Evolutionary conservation across 1,140 invertebrate species (phyloP).

Genomic region (Pseudachorutes palmiensis): DNA sequence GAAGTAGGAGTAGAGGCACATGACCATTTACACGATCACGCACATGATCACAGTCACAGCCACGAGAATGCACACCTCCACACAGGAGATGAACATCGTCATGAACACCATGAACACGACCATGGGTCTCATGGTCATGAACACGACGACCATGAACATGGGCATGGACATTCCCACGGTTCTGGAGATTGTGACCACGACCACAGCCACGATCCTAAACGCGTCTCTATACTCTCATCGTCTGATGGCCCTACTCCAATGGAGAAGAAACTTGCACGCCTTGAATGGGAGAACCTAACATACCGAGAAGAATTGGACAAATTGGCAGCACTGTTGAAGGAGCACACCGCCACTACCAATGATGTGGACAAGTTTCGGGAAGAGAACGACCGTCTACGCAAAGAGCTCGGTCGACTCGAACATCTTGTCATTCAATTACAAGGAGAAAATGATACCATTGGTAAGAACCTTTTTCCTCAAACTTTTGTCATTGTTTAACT

Average conservation of each 20-base stretch:
- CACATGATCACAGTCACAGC: not conserved
- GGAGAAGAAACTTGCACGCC: slow-evolving; percentile 29
- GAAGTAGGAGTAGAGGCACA: slow-evolving; percentile 8
- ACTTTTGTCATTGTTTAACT: not conserved
- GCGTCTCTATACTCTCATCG: slow-evolving; percentile 13
- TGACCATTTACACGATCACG: not conserved
- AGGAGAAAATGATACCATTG: slow-evolving; percentile 38
- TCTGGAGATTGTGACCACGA: slow-evolving; percentile 12
- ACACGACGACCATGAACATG: slow-evolving; percentile 10
- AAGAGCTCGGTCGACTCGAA: slow-evolving; percentile 27
- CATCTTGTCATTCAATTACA: slow-evolving; percentile 36
- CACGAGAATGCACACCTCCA: not conserved
- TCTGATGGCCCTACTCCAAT: slow-evolving; percentile 19
- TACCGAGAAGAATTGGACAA: slow-evolving; percentile 30
- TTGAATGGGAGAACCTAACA: slow-evolving; percentile 36
- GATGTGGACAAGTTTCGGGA: slow-evolving; percentile 11
- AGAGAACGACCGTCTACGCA: slow-evolving; percentile 18
- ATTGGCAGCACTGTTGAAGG: slow-evolving; percentile 16
- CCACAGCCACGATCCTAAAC: slow-evolving; percentile 16
- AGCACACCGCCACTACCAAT: slow-evolving; percentile 10
- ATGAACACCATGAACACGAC: slow-evolving; percentile 19
- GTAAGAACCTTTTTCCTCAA: slow-evolving; percentile 14
- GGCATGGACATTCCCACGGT: slow-evolving; percentile 16
- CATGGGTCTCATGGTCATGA: slow-evolving; percentile 9
- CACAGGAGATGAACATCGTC: slow-evolving; percentile 5